Conservation (phyloP, 2,113 vertebrate species). For the Okapia johnstoni region DNA sequence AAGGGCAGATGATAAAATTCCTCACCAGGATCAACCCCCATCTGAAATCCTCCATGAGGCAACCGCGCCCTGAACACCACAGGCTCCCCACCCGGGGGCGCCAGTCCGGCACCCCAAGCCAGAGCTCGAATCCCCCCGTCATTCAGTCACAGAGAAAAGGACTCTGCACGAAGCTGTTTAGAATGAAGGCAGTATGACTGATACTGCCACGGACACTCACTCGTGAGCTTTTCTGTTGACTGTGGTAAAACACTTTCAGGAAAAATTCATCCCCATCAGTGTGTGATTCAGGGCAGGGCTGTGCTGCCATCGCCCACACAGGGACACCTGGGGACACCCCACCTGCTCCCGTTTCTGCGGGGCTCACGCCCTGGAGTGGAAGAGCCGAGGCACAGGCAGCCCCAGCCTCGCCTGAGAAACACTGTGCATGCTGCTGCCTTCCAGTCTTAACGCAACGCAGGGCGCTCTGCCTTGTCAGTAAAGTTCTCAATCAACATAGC, state of each 20-base stretch:
- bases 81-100: background rate
- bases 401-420: background rate
- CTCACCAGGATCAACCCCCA: background rate
- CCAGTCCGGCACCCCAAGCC: background rate
- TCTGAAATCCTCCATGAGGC: background rate
- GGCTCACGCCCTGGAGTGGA: background rate
- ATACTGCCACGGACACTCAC: accelerated
- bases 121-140: background rate
- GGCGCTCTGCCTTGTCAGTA: background rate
- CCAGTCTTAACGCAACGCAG: background rate
- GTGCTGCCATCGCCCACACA: background rate
- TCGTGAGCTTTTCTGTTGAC: background rate
- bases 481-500: background rate
- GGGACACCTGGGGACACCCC: background rate
- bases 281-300: background rate
- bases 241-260: background rate
- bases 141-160: background rate
- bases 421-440: too few relatives aligned
- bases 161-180: background rate
- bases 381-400: background rate
- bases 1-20: background rate
- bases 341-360: background rate
- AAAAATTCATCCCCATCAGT: accelerated
- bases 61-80: accelerated
- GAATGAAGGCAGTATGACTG: accelerated